Evolutionary conservation across 2,113 vertebrate species (phyloP).

Genomic region (Myotis yumanensis): DNA sequence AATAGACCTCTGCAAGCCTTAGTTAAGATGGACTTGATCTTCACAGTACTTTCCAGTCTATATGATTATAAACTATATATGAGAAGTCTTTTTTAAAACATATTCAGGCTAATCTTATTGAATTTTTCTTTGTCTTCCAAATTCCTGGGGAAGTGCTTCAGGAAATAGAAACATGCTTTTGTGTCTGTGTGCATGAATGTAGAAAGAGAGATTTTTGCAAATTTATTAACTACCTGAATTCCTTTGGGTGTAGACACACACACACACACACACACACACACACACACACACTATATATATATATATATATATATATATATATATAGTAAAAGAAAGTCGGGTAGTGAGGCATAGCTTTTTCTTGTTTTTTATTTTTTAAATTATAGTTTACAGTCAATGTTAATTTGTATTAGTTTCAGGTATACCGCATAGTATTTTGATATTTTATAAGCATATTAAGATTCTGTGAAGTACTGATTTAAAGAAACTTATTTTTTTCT

Average conservation of each 20-base stretch:
- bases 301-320: neutral
- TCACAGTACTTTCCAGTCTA: neutral
- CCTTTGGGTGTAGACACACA: neutral
- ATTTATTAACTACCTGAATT: neutral
- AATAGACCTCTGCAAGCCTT: neutral
- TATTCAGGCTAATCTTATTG: neutral
- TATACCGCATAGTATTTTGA: neutral
- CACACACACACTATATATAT: neutral
- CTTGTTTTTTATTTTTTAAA: neutral
- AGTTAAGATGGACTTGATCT: neutral
- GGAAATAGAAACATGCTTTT: constrained; percentile 6
- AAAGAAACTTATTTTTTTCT: neutral
- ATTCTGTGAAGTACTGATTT: constrained; percentile 6
- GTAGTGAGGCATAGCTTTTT: neutral
- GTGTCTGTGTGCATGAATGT: neutral
- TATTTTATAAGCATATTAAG: constrained; percentile 19
- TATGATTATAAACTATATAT: neutral
- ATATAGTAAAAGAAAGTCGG: neutral
- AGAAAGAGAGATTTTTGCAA: neutral
- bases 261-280: neutral
- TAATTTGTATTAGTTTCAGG: neutral
- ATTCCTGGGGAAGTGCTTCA: neutral
- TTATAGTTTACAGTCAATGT: neutral
- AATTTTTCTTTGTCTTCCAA: neutral
- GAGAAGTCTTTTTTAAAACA: neutral